Evolutionary conservation across 2,113 vertebrate genomes (phyloP), one percentile per base, ranked within the genome.

Genomic region (Oryzias curvinotus): DNA sequence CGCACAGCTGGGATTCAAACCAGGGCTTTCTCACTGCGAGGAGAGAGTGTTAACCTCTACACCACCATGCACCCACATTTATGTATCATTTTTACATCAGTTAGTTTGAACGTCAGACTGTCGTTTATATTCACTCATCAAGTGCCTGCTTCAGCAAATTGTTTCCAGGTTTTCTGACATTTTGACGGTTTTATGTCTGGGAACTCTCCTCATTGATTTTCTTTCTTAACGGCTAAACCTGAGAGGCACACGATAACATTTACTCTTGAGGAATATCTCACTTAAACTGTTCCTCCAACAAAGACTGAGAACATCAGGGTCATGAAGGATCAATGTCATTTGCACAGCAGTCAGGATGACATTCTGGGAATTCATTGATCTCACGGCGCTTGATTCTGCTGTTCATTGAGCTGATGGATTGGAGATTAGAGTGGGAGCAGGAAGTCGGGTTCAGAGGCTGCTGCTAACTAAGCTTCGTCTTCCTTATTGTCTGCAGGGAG

Each of bases 261-360:
- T 14, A 8, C 50, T 56, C 46, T 57, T 15, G 53, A 62, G 7
- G 43, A 56, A 54, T 6, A 47, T 10, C 23, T 16, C 41, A 73
- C 77, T 80, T 51, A 67, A 66, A 77, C 53, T 47, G 46, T 46
- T 50, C 52, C 61, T 21, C 28, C 61, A 76, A 57, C 65, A 61
- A 55, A 36, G 30, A 25, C 12, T 46, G 56, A 54, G 57, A 72
- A 61, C 60, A 17, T 17, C 41, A 17, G 7, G 15, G n/a, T 69
- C 71, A 58, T 73, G 13, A 56, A 10, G 42, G 64, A 84, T 88
- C 80, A 65, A 86, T 82, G 54, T 58, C 17, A 73, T 81, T 84
- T 84, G 75, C 75, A 78, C 69, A 77, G n/a, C 50, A 73, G 69
- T 77, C 68, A 59, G 80, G 76, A 80, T 73, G 78, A 80, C 58